A percentile compares a stretch with the other conserved stretches of the same genome.
phyloP scores from a whole-genome alignment of 1,140 invertebrate genomes.

The Drosophila repleta region DNA sequence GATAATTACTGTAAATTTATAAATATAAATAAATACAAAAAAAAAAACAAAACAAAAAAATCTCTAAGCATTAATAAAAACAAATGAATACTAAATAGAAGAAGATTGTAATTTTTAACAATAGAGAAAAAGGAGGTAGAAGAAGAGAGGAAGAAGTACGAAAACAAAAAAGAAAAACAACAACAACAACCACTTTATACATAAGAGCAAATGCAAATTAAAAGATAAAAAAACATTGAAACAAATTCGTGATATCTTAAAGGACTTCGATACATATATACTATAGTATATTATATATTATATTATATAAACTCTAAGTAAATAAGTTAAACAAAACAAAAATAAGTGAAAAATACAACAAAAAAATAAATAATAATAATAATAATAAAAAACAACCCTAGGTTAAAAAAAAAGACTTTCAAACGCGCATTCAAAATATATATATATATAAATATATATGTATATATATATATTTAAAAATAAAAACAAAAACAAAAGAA shows the following conservation, averaged over 20 bases:
- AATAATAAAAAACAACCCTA: slow-evolving; percentile 67
- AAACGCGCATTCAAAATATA: slow-evolving; percentile 77
- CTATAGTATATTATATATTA: slow-evolving; percentile 84
- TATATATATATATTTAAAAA: slow-evolving; percentile 53
- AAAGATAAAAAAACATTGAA: slow-evolving; percentile 84
- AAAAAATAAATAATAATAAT: slow-evolving; percentile 45
- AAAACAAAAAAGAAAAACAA: slow-evolving; percentile 26
- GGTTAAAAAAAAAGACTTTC: slow-evolving; percentile 78
- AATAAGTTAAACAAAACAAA: slow-evolving; percentile 66
- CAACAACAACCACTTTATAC: slow-evolving; percentile 70
- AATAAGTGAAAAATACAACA: slow-evolving; percentile 52
- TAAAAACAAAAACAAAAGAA: slow-evolving; percentile 35
- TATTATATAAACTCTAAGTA: slow-evolving; percentile 75
- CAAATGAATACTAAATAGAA: slow-evolving; percentile 56
- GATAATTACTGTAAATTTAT: slow-evolving; percentile 84
- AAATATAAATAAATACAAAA: slow-evolving; percentile 72
- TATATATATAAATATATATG: slow-evolving; percentile 34
- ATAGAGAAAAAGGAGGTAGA: slow-evolving; percentile 57
- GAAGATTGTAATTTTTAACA: slow-evolving; percentile 72
- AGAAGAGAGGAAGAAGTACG: slow-evolving; percentile 27
- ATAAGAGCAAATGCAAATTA: slow-evolving; percentile 83
- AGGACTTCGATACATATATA: slow-evolving; percentile 84
- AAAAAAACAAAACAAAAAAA: slow-evolving; percentile 56
- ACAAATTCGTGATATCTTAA: slow-evolving; percentile 84
- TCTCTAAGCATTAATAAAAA: slow-evolving; percentile 61